Conservation (phyloP, 1,140 invertebrate species). For the Lethrus apterus region DNA sequence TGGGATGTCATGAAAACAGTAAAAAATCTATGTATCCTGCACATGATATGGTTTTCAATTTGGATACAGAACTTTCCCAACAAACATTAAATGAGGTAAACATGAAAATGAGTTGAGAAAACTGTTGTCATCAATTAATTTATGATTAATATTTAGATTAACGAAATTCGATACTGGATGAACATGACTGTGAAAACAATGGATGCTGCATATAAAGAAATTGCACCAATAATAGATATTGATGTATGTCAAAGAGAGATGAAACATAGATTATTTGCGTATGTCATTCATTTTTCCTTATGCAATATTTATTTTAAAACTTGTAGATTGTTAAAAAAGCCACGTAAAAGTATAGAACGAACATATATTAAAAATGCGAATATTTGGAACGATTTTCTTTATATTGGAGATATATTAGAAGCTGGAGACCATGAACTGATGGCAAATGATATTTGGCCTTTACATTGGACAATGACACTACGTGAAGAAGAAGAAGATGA, state of each 20-base stretch:
- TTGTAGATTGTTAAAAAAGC: conserved; percentile 25
- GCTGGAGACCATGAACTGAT: conserved; percentile 14
- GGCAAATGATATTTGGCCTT: conserved; percentile 27
- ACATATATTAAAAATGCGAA: conserved; percentile 15
- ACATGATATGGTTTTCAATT: conserved; percentile 73
- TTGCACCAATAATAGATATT: conserved; percentile 31
- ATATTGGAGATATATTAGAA: conserved; percentile 19
- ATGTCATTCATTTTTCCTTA: conserved; percentile 24
- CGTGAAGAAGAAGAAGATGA: conserved; percentile 16
- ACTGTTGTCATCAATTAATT: no score
- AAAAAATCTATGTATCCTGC: conserved; percentile 59
- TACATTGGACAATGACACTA: conserved; percentile 28
- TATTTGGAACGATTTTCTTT: conserved; percentile 23
- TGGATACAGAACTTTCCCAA: conserved; percentile 62
- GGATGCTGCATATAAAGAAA: conserved; percentile 34
- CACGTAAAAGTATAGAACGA: conserved; percentile 19
- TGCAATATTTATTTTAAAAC: no score
- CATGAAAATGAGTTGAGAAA: not conserved
- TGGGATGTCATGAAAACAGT: conserved; percentile 55
- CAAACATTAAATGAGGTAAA: conserved; percentile 57
- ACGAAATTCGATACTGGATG: conserved; percentile 53
- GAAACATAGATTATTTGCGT: conserved; percentile 24
- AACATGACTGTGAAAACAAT: conserved; percentile 42
- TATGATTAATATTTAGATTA: conserved; percentile 45
- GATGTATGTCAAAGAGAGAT: conserved; percentile 34